Percentiles rank a stretch among this genome's conserved stretches.
Conservation (phyloP, 23 tunicate species). For the Ascidia mentula region DNA sequence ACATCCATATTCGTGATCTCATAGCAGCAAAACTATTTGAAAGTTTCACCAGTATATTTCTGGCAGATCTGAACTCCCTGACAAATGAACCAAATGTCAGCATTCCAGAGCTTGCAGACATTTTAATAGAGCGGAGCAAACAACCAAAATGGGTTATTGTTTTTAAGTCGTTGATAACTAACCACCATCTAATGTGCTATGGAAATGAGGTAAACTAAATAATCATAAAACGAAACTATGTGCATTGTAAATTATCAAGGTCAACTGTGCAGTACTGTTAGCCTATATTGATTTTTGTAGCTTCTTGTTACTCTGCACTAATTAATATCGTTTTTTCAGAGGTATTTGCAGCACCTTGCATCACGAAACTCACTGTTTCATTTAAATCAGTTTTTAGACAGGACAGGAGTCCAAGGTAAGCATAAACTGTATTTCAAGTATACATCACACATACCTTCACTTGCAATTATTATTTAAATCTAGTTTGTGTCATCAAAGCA, state of each 20-base stretch:
- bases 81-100: conserved; percentile 89
- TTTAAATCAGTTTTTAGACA: conserved; percentile 67
- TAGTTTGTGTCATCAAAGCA: too few species aligned
- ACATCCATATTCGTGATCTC: too few species aligned
- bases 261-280: too few species aligned
- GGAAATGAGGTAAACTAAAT: conserved; percentile 89
- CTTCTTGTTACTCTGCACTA: too few species aligned
- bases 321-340: conserved; percentile 18
- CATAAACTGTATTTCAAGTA: too few species aligned
- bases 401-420: conserved; percentile 84
- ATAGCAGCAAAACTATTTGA: too few species aligned
- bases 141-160: conserved; percentile 95
- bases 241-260: too few species aligned
- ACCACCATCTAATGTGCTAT: conserved; percentile 92
- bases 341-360: conserved; percentile 85
- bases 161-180: conserved; percentile 87
- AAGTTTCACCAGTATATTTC: too few species aligned
- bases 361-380: conserved; percentile 75
- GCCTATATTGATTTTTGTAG: too few species aligned
- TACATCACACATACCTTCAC: too few species aligned
- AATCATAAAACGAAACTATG: too few species aligned
- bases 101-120: conserved; percentile 93
- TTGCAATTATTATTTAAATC: too few species aligned
- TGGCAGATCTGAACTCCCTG: conserved; percentile 56
- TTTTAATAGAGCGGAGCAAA: conserved; percentile 85